Evolutionary conservation across 1,140 invertebrate genomes (phyloP).

Genomic region (Zaprionus lachaisei): DNA sequence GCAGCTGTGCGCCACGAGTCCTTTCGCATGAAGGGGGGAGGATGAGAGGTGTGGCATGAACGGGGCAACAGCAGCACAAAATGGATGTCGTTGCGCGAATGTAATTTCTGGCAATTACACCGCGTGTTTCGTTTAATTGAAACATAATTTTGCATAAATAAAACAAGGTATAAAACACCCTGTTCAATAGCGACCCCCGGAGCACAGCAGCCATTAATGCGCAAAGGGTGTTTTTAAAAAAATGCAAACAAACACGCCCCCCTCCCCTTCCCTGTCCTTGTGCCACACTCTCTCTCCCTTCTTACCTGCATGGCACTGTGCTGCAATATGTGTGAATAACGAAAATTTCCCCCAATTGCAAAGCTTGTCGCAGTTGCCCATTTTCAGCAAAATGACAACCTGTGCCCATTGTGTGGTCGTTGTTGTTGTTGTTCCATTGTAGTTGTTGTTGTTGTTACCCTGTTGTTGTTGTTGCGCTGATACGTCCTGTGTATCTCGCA

Average conservation of each 20-base stretch:
- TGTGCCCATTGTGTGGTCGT: conserved; percentile 40
- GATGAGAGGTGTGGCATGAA: no score
- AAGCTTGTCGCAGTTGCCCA: conserved; percentile 37
- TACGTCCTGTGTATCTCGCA: conserved; percentile 60
- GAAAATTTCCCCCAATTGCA: conserved; percentile 58
- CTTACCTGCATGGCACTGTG: background rate
- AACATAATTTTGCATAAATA: conserved; percentile 84
- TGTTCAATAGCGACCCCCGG: conserved; percentile 49
- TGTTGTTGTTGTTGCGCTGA: conserved; percentile 29
- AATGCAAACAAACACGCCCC: conserved; percentile 57
- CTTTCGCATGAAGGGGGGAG: background rate
- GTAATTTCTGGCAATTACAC: conserved; percentile 75
- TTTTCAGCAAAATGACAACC: conserved; percentile 52
- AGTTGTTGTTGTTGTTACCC: conserved; percentile 12
- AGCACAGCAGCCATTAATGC: conserved; percentile 50
- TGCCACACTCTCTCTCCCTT: background rate
- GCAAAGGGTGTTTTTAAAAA: conserved; percentile 66
- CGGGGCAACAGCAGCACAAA: conserved; percentile 45
- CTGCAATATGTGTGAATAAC: conserved; percentile 64
- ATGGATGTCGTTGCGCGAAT: conserved; percentile 42
- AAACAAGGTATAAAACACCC: conserved; percentile 83
- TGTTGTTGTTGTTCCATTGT: conserved; percentile 31
- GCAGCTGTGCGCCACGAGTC: conserved; percentile 59
- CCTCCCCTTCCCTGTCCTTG: background rate
- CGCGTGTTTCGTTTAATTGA: conserved; percentile 80